These are phyloP conservation scores for Copidosoma aretas DNA, from an alignment of 2,888 invertebrate species.

Conservation along the genomic window DNA sequence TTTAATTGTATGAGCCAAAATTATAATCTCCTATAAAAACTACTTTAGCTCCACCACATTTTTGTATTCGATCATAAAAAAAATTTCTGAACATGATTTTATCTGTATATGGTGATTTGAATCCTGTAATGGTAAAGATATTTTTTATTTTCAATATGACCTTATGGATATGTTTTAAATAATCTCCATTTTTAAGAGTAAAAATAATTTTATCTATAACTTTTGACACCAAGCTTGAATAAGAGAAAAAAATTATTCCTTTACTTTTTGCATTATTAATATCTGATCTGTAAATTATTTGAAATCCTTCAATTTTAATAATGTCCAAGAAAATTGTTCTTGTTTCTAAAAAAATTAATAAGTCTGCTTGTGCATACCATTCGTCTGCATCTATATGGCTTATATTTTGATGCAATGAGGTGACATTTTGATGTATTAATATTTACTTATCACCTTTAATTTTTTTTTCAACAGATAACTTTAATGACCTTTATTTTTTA, in stretches of 20 bases:
- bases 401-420: conserved; percentile 12
- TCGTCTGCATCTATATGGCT: conserved; percentile 6
- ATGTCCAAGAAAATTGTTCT: neutral
- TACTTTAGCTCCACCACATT: too few species aligned
- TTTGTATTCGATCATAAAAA: neutral
- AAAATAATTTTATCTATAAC: neutral
- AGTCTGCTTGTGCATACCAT: conserved; percentile 15
- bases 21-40: too few species aligned
- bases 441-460: neutral
- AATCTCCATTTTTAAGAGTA: neutral
- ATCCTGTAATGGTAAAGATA: neutral
- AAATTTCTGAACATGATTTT: neutral
- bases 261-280: neutral
- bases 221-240: conserved; percentile 1
- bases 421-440: too few species aligned
- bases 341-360: conserved; percentile 20
- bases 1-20: too few species aligned
- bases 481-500: conserved; percentile 6
- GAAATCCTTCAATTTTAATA: neutral
- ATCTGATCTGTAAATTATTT: neutral
- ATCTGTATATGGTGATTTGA: conserved; percentile 9
- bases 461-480: conserved; percentile 8
- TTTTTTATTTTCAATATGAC: conserved; percentile 5
- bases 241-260: conserved; percentile 11
- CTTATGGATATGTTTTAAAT: conserved; percentile 7